These are phyloP conservation scores for Pachypanchax playfairii DNA, from an alignment of 2,113 vertebrate genomes.

Conservation along the genomic window DNA sequence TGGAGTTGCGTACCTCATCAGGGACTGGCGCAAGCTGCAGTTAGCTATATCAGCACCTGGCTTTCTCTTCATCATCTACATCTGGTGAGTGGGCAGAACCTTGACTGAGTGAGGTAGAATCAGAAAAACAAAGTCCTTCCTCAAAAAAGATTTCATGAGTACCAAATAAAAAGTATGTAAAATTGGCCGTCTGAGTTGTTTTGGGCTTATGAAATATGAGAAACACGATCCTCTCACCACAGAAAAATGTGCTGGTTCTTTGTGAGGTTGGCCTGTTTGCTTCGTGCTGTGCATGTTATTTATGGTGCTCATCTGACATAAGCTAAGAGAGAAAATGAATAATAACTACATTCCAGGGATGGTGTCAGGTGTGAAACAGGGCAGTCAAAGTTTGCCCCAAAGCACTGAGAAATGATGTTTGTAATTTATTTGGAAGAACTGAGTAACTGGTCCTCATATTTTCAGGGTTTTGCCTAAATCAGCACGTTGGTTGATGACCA, in stretches of 20 bases:
- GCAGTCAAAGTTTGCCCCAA: not conserved
- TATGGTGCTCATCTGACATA: not conserved
- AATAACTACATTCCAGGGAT: not conserved
- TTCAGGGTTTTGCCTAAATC: constrained; percentile 72
- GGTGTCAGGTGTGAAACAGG: not conserved
- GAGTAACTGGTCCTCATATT: not conserved
- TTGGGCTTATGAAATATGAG: too few species aligned
- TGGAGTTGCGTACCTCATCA: constrained; percentile 83
- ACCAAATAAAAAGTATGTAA: too few species aligned
- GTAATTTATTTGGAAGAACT: not conserved
- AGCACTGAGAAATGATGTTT: not conserved
- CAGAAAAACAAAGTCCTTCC: not conserved
- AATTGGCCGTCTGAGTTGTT: too few species aligned
- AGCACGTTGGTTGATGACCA: constrained; percentile 72
- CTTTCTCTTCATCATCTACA: constrained; percentile 84
- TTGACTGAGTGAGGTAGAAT: too few species aligned
- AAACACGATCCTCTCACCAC: too few species aligned
- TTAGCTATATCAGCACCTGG: constrained; percentile 84
- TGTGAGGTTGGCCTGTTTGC: not conserved
- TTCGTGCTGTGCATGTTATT: not conserved
- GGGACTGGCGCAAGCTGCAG: constrained; percentile 89
- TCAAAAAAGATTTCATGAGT: too few species aligned
- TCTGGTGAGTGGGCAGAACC: constrained; percentile 89
- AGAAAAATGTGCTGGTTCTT: not conserved
- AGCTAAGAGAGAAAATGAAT: not conserved